Base-by-base conservation (phyloP, 2,888 invertebrate genomes). In the Drosophila yooni region DNA sequence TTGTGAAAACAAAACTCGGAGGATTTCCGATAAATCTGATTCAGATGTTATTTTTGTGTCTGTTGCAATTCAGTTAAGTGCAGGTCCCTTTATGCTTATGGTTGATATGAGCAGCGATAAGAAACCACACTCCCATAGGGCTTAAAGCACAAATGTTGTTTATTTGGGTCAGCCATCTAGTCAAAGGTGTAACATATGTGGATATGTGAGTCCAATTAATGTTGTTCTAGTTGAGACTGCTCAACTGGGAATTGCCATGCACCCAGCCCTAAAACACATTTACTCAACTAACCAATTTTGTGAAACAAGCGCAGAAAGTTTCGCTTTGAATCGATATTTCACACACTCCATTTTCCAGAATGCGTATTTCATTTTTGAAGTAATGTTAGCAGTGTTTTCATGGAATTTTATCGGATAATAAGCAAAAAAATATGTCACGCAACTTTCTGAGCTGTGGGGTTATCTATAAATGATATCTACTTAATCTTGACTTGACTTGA, bases 21-120 rank as follows among this genome's bases (percentile, higher is more conserved):
- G 29, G 34, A 43, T 60, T 62, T 59, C 48, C 54, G 38, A 33
- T 38, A 15, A 11, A 40, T 40, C 29, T 21, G 29, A 18, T 29
- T 36, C 27, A 34, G 36, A 33, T 51, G 10, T 43, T 11, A 29
- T 53, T 40, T 43, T 8, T 27, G 51, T 43, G 34, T 10, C 43
- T n/a, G 8, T 8, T 58, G 71, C 63, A 77, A 79, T 75, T 67
- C 62, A 3, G 48, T 21, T 61, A 38, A 80, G 71, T 79, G 71
- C 64, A 67, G 58, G 21, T 52, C 29, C n/a, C 46, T 10, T 25
- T 21, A 15, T 8, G 15, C 25, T 13, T 52, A 66, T 65, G 71
- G 61, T 70, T 66, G 75, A 79, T 64, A 59, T 33, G 50, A 36
- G n/a, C 25, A 56, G 10, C 36, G 25, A 29, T 48, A 52, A 36